phyloP scores from a whole-genome alignment of 1,140 invertebrate species.

The Zaprionus camerounensis region DNA sequence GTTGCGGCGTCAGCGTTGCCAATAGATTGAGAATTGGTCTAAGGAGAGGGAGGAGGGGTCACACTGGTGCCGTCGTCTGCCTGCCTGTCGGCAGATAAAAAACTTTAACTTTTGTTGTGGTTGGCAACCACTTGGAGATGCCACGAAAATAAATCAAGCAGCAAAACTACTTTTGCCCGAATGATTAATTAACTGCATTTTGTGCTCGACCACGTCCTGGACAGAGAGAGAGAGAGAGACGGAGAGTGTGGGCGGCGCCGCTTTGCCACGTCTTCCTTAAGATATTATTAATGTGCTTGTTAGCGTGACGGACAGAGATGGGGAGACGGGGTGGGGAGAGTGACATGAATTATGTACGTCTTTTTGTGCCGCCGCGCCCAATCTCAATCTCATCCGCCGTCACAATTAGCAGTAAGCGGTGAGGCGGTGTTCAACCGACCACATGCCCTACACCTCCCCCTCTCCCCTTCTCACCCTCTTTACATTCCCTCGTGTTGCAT shows the following conservation, averaged over 20 bases:
- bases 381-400: slow-evolving; percentile 26
- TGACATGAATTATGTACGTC: slow-evolving; percentile 67
- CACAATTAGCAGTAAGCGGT: slow-evolving; percentile 64
- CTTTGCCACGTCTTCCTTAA: slow-evolving; percentile 57
- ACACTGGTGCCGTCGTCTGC: slow-evolving; percentile 16
- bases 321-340: background rate
- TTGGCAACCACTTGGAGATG: slow-evolving; percentile 35
- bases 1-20: background rate
- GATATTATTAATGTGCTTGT: slow-evolving; percentile 80
- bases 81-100: slow-evolving; percentile 40
- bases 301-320: slow-evolving; percentile 33
- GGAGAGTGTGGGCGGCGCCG: slow-evolving; percentile 28
- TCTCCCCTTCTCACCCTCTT: no score
- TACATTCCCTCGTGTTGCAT: no score
- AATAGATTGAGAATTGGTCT: background rate
- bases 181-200: slow-evolving; percentile 82
- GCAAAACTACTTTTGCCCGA: slow-evolving; percentile 71
- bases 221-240: background rate
- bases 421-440: slow-evolving; percentile 34
- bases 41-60: background rate
- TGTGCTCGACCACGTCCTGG: slow-evolving; percentile 48
- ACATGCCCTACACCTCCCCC: no score
- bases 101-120: slow-evolving; percentile 72
- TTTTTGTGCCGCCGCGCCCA: slow-evolving; percentile 32
- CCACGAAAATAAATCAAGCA: slow-evolving; percentile 77